Base-by-base conservation (phyloP, 1,140 invertebrate species). In the Idris sp. region DNA sequence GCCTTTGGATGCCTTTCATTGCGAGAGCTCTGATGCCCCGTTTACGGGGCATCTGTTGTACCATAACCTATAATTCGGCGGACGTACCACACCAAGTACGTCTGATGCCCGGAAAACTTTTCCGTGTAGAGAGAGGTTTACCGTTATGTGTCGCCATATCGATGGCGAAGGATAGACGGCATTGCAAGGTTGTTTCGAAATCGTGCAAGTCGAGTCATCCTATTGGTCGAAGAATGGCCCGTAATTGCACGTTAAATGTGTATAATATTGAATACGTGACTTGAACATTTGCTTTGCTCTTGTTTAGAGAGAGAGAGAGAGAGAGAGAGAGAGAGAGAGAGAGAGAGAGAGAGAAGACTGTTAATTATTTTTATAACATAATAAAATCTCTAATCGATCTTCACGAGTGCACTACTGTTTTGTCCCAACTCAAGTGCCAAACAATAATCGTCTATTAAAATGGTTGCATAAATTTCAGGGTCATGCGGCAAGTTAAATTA, bases 121-220 rank as follows among this genome's bases (percentile, higher is more conserved):
- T 65, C 35, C 3, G 54, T 25, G 8, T 43, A 56, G 51, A 31
- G 31, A 53, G 51, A 61, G 51, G 22, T 44, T 38, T 74, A 74
- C 71, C 62, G 71, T 74, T 74, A 74, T 14, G 28, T 62, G 71
- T 68, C 56, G 49, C 71, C 56, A 19, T 62, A 59, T 75, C 56
- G 64, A 58, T 61, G 54, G 13, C 19, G 44, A 56, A 38, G 51
- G 18, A 64, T 59, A 62, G 51, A 68, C 73, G 58, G 22, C 73
- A 75, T 75, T 75, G 73, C 73, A 71, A 76, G 73, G 65, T 58
- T 76, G 54, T 76, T 76, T 76, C 54, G 59, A 76, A 76, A 76
- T 64, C 58, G n/a, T 41, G 28, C 11, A 61, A 11, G 44, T 18
- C 61, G 41, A 58, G 64, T 68, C 65, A 65, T 65, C 31, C 38